A percentile compares a stretch with the other conserved stretches of the same genome.
Evolutionary conservation across 2,797 vertebrate species (phyloP).

Genomic region (Amblyopsis hoosieri): DNA sequence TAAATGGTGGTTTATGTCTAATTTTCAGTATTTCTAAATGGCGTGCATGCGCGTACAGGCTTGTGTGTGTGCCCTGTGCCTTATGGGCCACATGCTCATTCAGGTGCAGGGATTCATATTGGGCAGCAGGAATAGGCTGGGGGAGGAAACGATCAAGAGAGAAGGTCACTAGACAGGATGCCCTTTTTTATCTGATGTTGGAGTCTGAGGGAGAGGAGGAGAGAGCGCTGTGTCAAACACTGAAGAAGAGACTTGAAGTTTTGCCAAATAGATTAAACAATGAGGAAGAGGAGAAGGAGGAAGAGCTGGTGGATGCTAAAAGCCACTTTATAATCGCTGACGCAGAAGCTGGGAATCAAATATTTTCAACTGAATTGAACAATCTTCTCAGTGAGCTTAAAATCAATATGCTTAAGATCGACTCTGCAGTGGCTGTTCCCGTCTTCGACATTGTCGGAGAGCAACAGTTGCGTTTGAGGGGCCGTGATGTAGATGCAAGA

Average conservation of each 20-base stretch:
- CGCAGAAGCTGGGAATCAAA: background rate
- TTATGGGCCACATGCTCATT: conserved; percentile 23
- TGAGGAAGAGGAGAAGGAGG: conserved; percentile 9
- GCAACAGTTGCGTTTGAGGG: conserved; percentile 21
- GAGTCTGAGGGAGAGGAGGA: conserved; percentile 28
- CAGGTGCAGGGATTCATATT: conserved; percentile 26
- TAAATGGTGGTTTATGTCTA: too few relatives aligned
- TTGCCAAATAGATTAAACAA: conserved; percentile 28
- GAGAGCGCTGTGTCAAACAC: conserved; percentile 9
- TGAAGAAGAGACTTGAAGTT: conserved; percentile 28
- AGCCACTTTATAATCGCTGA: background rate
- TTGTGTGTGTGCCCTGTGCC: background rate
- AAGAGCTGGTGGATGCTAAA: conserved; percentile 2
- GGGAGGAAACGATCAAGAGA: conserved; percentile 66
- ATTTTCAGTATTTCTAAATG: too few relatives aligned
- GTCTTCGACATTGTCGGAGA: conserved; percentile 8
- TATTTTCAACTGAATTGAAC: conserved; percentile 5
- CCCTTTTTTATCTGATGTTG: conserved; percentile 63
- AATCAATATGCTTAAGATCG: conserved; percentile 2
- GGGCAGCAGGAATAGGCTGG: conserved; percentile 47
- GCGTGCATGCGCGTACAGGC: background rate
- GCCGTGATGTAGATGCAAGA: background rate
- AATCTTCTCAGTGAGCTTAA: background rate
- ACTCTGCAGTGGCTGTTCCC: background rate
- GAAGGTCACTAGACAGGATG: conserved; percentile 73